Conservation (phyloP, 2,888 invertebrate species). For the Pristionchus mayeri region DNA sequence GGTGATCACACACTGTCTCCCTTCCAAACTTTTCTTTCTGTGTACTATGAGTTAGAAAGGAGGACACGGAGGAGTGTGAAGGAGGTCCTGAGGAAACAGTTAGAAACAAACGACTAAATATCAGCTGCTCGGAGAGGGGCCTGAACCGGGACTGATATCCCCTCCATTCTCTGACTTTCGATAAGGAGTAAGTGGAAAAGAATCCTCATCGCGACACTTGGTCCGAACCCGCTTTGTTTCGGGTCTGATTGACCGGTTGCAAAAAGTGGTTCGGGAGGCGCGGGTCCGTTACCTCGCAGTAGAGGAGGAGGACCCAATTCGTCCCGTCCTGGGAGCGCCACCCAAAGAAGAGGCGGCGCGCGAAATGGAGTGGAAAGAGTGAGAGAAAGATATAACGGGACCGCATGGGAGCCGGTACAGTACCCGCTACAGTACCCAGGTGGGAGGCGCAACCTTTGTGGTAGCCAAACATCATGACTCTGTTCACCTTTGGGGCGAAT, state of each 20-base stretch:
- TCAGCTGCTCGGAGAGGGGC: too few species aligned
- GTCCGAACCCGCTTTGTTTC: too few species aligned
- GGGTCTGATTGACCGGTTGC: background rate
- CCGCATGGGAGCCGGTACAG: background rate
- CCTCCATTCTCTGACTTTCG: too few species aligned
- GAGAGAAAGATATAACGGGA: background rate
- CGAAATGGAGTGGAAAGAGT: conserved; percentile 27
- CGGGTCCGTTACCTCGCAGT: conserved; percentile 25
- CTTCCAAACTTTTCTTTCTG: background rate
- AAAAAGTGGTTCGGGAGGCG: background rate
- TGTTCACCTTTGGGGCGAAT: background rate
- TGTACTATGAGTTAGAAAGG: conserved; percentile 37
- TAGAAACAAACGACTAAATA: too few species aligned
- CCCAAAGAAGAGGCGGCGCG: conserved; percentile 17
- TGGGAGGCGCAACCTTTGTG: background rate
- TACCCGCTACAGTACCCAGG: background rate
- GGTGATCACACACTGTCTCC: conserved; percentile 14
- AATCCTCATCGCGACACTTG: too few species aligned
- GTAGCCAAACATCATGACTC: conserved; percentile 24
- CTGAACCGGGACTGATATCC: too few species aligned
- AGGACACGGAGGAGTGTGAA: conserved; percentile 19
- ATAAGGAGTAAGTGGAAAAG: too few species aligned
- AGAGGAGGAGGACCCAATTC: background rate
- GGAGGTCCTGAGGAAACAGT: conserved; percentile 34
- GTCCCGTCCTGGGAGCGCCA: background rate